Evolutionary conservation across 2,888 invertebrate species (phyloP), one percentile per base, ranked within the genome.

Genomic region (Sphaerophoria taeniata): DNA sequence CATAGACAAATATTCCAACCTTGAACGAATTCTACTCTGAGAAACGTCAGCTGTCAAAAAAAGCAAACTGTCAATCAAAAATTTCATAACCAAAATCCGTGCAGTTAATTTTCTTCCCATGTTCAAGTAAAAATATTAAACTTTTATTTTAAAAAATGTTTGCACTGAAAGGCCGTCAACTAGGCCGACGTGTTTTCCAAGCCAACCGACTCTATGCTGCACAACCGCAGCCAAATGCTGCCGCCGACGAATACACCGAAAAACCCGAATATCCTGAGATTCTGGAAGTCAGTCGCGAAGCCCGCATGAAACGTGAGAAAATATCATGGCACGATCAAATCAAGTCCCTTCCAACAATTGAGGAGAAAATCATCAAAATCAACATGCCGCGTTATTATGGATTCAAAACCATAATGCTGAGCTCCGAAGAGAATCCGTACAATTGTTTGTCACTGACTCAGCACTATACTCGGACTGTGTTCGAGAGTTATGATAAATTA

Each of bases 381-480:
- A 97, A 97, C 90, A 95, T 97, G 94, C 96, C 96, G 0, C 93
- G 94, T 63, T 97, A 95, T 90, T 97, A 96, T 90, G 97, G 97
- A 1, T 97, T 95, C 93, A 94, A 93, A 89, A 94, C 94, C 76
- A 91, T 95, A 1, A 91, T 94, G 88, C 90, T 97, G 4, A 90
- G 92, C 2, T 96, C 96, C 89, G 92, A 93, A 61, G 87, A 87
- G 12, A 87, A 93, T 33, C 95, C 95, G 0, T 97, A 96, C 88
- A 94, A 96, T 91, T 93, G 94, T 58, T 91, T 97, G 90, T 93
- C 94, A 0, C 92, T 96, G 71, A 93, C 95, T 51, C 96, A 97
- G 89, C 95, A 95, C 90, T 94, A 95, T 75, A 98, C 98, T 5
- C 94, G 95, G 90, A 98, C 97, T 4, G 94, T 96, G 90, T 92